Base-by-base conservation (phyloP, 1,140 invertebrate species). In the Stenopsyche tienmushanensis region DNA sequence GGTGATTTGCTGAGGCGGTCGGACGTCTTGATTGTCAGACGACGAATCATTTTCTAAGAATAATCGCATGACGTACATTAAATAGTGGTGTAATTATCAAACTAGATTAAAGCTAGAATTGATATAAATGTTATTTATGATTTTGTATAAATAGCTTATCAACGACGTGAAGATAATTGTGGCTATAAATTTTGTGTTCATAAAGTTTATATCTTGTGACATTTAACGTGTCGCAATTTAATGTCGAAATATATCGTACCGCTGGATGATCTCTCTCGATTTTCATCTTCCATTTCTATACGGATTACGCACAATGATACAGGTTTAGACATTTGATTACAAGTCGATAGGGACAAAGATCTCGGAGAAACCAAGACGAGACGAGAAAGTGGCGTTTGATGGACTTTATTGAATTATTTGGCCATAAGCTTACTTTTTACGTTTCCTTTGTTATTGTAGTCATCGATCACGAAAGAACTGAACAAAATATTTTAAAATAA, bases 231-330 rank as follows among this genome's bases (percentile, higher is more conserved):
- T n/a, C n/a, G n/a, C n/a, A n/a, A n/a, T n/a, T n/a, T n/a, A n/a
- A n/a, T n/a, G n/a, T n/a, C n/a, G n/a, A n/a, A n/a, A n/a, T n/a
- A n/a, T n/a, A n/a, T n/a, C n/a, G n/a, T n/a, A n/a, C n/a, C n/a
- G n/a, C n/a, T n/a, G n/a, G n/a, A n/a, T n/a, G n/a, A n/a, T n/a
- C n/a, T n/a, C n/a, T n/a, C n/a, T n/a, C n/a, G n/a, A 47, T 53
- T 49, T 20, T 68, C 66, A 2, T 26, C 60, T 17, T 81, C 77
- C 60, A 81, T 74, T 78, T 80, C 77, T 44, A 81, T 74, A 71
- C 79, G 72, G 67, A 81, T 73, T 62, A 80, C 76, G 62, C 79
- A 81, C 76, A 81, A 76, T 71, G 78, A 80, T 23, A 81, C 78
- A 73, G 54, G 67, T 62, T 59, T 60, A 44, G 79, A 78, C 79